Evolutionary conservation across 2,113 vertebrate genomes (phyloP).

Genomic region (Syngnathoides biaculeatus): DNA sequence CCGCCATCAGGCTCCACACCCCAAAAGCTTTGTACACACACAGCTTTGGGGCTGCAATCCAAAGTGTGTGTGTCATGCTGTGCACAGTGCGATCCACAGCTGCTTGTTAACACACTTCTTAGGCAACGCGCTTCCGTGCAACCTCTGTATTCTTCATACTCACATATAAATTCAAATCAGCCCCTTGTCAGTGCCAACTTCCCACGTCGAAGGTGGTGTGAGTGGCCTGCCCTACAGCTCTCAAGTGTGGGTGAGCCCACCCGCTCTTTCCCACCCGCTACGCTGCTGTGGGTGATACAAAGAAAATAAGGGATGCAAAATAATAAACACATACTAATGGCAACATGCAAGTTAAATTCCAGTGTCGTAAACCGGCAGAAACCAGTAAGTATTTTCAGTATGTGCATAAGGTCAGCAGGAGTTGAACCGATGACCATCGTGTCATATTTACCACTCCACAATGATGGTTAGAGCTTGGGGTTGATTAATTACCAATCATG

Average conservation of each 20-base stretch:
- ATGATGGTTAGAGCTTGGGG: neutral
- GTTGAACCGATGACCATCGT: neutral
- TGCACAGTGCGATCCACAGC: slow-evolving; percentile 41
- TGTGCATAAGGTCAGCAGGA: neutral
- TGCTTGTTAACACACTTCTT: slow-evolving; percentile 50
- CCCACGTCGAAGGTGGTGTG: slow-evolving; percentile 29
- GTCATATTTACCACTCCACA: neutral
- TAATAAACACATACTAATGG: neutral
- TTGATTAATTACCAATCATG: neutral
- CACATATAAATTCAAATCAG: slow-evolving; percentile 61
- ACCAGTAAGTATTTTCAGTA: neutral
- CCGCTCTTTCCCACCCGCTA: neutral
- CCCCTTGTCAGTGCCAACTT: slow-evolving; percentile 59
- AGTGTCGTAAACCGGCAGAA: neutral
- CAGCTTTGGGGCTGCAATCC: slow-evolving; percentile 31
- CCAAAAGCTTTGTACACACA: slow-evolving; percentile 12
- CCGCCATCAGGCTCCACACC: slow-evolving; percentile 30
- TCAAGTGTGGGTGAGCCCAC: neutral
- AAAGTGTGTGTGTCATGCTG: slow-evolving; percentile 41
- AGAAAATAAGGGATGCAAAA: neutral
- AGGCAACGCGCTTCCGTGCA: slow-evolving; percentile 26
- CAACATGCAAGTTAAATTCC: neutral
- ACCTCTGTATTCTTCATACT: slow-evolving; percentile 20
- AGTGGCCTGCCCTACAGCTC: slow-evolving; percentile 44
- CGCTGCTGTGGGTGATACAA: neutral